Conservation (phyloP, 2,888 invertebrate genomes). For the Nymphalis polychloros region DNA sequence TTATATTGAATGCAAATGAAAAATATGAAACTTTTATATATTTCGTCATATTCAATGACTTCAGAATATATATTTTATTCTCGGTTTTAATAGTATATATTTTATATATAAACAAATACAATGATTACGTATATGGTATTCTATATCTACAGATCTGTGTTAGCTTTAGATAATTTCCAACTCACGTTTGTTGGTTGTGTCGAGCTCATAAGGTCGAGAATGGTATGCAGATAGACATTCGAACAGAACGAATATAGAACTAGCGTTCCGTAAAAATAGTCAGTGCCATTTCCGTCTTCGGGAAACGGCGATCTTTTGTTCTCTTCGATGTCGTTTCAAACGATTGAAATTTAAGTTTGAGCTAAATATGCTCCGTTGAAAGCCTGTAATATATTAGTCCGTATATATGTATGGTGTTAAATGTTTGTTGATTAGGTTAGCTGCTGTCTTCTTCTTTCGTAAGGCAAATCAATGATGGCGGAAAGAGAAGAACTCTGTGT, state of each 20-base stretch:
- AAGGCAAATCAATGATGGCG: too few relatives aligned
- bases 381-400: not conserved
- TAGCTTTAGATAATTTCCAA: conserved; percentile 25
- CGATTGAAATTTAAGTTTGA: conserved; percentile 4
- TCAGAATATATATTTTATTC: too few relatives aligned
- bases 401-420: not conserved
- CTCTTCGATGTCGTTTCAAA: conserved; percentile 42
- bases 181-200: conserved; percentile 37
- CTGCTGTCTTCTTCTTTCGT: too few relatives aligned
- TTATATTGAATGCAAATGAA: too few relatives aligned
- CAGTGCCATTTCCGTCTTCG: conserved; percentile 72
- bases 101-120: not conserved
- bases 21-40: too few relatives aligned
- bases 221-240: conserved; percentile 47
- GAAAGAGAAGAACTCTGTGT: too few relatives aligned
- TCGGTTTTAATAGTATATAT: not conserved
- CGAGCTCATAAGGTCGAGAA: conserved; percentile 57
- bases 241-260: conserved; percentile 53
- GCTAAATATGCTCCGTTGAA: not conserved
- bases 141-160: conserved; percentile 11
- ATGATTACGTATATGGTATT: not conserved
- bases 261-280: conserved; percentile 73
- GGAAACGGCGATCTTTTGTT: conserved; percentile 70
- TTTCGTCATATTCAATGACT: too few relatives aligned
- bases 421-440: not conserved